Evolutionary conservation across 2,113 vertebrate genomes (phyloP).

Genomic region (Nibea coibor): DNA sequence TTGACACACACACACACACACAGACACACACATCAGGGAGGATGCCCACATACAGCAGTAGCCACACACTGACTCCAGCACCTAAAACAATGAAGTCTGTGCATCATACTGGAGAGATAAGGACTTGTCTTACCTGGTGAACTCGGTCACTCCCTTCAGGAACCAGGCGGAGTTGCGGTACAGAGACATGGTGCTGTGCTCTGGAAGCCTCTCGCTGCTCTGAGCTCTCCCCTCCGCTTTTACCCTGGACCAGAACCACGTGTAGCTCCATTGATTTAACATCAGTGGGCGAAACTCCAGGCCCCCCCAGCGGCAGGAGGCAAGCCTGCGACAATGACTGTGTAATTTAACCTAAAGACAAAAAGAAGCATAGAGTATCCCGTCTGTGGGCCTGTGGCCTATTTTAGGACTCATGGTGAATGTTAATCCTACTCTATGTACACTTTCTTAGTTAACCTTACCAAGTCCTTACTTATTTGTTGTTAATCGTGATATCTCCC

Average conservation of each 20-base stretch:
- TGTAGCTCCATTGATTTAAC: constrained; percentile 31
- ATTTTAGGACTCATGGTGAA: not conserved
- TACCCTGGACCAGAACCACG: constrained; percentile 66
- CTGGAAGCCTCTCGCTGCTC: constrained; percentile 61
- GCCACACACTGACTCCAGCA: not conserved
- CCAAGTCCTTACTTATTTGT: not conserved
- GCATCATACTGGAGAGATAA: too few relatives aligned
- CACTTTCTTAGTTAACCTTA: not conserved
- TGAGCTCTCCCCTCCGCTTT: constrained; percentile 56
- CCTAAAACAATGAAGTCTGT: not conserved
- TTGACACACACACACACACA: not conserved
- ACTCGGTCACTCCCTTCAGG: constrained; percentile 84
- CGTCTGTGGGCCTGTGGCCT: not conserved
- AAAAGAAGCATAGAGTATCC: not conserved
- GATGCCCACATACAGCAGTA: not conserved
- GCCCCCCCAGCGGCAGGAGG: constrained; percentile 44
- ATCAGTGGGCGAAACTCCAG: constrained; percentile 24
- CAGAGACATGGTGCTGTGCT: constrained; percentile 81
- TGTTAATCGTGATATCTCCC: not conserved
- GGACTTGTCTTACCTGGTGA: constrained; percentile 80
- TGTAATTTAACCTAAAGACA: not conserved
- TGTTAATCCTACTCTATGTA: not conserved
- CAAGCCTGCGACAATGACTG: not conserved
- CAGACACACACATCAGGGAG: not conserved
- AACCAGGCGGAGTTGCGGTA: constrained; percentile 87